Evolutionary conservation across 1,140 invertebrate genomes (phyloP).

Genomic region (Drosophila nebulosa): DNA sequence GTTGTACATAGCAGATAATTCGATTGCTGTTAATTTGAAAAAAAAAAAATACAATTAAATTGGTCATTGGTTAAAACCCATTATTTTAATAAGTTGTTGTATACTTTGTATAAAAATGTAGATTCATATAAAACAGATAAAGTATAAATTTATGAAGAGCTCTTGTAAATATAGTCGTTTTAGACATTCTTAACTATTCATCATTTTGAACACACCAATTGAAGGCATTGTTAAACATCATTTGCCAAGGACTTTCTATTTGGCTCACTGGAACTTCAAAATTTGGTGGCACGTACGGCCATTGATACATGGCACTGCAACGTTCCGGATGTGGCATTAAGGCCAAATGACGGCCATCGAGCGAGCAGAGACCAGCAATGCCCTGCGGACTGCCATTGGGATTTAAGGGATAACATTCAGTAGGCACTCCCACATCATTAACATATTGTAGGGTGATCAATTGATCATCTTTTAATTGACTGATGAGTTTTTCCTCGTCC

Average conservation of each 20-base stretch:
- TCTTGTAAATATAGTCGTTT: not conserved
- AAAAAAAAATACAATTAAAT: too few relatives aligned
- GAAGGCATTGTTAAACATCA: conserved; percentile 95
- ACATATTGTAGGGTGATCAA: conserved; percentile 91
- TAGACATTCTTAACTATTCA: not conserved
- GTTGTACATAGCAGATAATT: too few relatives aligned
- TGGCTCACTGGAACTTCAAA: conserved; percentile 52
- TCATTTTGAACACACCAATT: conserved; percentile 84
- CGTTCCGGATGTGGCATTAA: conserved; percentile 99
- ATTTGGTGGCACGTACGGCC: conserved; percentile 86
- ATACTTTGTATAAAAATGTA: conserved; percentile 1
- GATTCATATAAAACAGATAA: not conserved
- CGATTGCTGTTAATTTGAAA: too few relatives aligned
- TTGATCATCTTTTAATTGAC: conserved; percentile 83
- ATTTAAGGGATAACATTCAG: conserved; percentile 94
- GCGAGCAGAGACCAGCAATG: conserved; percentile 93
- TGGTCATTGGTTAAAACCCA: too few relatives aligned
- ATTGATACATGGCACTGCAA: conserved; percentile 92
- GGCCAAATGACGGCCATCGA: conserved; percentile 95
- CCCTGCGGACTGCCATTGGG: conserved; percentile 92
- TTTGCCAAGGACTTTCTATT: conserved; percentile 91
- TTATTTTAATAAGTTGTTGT: not conserved
- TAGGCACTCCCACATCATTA: conserved; percentile 89
- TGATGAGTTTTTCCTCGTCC: conserved; percentile 82
- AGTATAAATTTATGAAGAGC: not conserved